Conservation (phyloP, 2,888 invertebrate genomes). For the Mamestra brassicae region DNA sequence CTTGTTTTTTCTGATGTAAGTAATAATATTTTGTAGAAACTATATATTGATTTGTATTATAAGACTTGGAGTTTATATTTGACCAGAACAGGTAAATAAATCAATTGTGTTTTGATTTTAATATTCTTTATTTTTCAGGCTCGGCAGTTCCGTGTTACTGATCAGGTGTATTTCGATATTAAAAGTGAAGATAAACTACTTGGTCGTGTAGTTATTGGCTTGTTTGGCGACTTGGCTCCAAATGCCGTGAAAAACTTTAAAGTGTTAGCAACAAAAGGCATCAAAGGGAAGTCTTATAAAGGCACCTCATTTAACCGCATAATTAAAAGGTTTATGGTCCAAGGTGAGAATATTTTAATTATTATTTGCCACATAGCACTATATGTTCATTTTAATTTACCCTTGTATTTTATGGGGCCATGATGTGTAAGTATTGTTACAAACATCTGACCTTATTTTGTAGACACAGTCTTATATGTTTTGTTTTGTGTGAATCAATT, state of each 20-base stretch:
- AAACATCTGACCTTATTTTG: no score
- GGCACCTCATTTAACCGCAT: conserved; percentile 96
- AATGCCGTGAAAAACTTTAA: conserved; percentile 97
- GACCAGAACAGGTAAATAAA: neutral
- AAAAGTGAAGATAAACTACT: conserved; percentile 93
- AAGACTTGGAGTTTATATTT: neutral
- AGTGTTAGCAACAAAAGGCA: conserved; percentile 94
- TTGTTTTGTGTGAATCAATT: neutral
- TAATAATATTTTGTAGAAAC: conserved; percentile 25
- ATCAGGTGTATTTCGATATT: conserved; percentile 96
- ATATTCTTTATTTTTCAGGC: conserved; percentile 82
- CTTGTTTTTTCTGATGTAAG: conserved; percentile 68
- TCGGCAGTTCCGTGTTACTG: conserved; percentile 93
- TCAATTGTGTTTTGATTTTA: neutral
- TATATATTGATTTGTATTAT: neutral
- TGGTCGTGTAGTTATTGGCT: conserved; percentile 95
- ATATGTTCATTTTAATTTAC: neutral
- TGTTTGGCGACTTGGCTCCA: conserved; percentile 97
- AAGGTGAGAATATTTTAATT: conserved; percentile 91
- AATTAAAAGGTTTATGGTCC: conserved; percentile 97
- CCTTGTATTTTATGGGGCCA: neutral
- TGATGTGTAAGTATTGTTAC: neutral
- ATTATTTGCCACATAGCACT: neutral
- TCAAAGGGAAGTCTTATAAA: conserved; percentile 94
- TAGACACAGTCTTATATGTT: neutral